Conservation (phyloP, 2,888 invertebrate species). For the Hypolimnas misippus region DNA sequence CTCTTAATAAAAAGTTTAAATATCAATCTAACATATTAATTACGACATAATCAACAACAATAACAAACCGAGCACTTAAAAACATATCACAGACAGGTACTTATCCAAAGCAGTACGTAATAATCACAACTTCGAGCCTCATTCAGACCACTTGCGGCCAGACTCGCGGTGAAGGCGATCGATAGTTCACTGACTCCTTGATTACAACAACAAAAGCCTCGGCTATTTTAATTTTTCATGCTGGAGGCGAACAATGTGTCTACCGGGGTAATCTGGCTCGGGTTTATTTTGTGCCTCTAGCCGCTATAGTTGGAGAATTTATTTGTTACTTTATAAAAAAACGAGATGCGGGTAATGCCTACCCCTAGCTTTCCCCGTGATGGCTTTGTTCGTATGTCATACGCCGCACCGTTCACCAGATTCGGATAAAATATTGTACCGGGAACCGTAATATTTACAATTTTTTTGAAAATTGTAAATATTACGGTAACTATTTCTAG, state of each 20-base stretch:
- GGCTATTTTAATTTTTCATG: conserved; percentile 19
- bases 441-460: too few relatives aligned
- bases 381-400: too few relatives aligned
- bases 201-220: conserved; percentile 26
- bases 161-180: conserved; percentile 25
- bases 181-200: conserved; percentile 39
- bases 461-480: too few relatives aligned
- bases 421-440: too few relatives aligned
- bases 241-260: conserved; percentile 22
- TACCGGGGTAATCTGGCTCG: not conserved
- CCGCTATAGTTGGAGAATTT: not conserved
- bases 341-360: not conserved
- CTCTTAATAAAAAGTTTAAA: too few relatives aligned
- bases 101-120: not conserved
- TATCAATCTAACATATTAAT: too few relatives aligned
- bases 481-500: too few relatives aligned
- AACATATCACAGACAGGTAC: too few relatives aligned
- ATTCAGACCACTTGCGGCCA: not conserved
- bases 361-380: too few relatives aligned
- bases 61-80: too few relatives aligned
- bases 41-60: too few relatives aligned
- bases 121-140: not conserved
- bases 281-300: conserved; percentile 1
- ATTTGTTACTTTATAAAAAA: not conserved
- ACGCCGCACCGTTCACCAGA: too few relatives aligned